Conservation (phyloP, 2,113 vertebrate genomes). For the Dicrurus megarhynchus region DNA sequence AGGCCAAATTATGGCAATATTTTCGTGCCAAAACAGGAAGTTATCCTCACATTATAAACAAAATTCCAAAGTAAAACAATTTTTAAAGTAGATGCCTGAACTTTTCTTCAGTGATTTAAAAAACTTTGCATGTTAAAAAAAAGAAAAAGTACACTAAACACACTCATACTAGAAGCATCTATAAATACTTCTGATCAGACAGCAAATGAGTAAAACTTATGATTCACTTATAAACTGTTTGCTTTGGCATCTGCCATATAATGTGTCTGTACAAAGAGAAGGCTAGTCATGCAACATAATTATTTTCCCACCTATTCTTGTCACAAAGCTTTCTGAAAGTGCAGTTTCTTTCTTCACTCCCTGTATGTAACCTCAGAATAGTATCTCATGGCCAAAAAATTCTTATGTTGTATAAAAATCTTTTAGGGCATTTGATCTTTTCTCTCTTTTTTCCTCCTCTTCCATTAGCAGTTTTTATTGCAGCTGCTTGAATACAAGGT, state of each 20-base stretch:
- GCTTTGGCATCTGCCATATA: slow-evolving; percentile 45
- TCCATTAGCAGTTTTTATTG: slow-evolving; percentile 72
- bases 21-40: slow-evolving; percentile 17
- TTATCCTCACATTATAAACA: background rate
- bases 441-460: slow-evolving; percentile 45
- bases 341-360: slow-evolving; percentile 60
- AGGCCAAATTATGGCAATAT: background rate
- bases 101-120: background rate
- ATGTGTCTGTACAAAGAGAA: slow-evolving; percentile 46
- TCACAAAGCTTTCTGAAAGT: slow-evolving; percentile 59
- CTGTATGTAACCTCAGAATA: slow-evolving; percentile 58
- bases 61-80: background rate
- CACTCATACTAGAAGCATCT: slow-evolving; percentile 41
- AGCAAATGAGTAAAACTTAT: slow-evolving; percentile 26
- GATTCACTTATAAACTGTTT: slow-evolving; percentile 45
- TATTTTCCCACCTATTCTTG: slow-evolving; percentile 60
- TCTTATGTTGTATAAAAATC: slow-evolving; percentile 65
- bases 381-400: slow-evolving; percentile 62
- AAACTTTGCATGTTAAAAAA: background rate
- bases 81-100: background rate
- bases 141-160: slow-evolving; percentile 26
- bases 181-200: slow-evolving; percentile 55
- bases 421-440: slow-evolving; percentile 67
- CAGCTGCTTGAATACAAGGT: slow-evolving; percentile 45
- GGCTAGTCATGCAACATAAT: slow-evolving; percentile 37